A percentile compares a stretch with the other conserved stretches of the same genome.
Evolutionary conservation across 2,888 invertebrate genomes (phyloP).

Genomic region (Yponomeuta malinellus): DNA sequence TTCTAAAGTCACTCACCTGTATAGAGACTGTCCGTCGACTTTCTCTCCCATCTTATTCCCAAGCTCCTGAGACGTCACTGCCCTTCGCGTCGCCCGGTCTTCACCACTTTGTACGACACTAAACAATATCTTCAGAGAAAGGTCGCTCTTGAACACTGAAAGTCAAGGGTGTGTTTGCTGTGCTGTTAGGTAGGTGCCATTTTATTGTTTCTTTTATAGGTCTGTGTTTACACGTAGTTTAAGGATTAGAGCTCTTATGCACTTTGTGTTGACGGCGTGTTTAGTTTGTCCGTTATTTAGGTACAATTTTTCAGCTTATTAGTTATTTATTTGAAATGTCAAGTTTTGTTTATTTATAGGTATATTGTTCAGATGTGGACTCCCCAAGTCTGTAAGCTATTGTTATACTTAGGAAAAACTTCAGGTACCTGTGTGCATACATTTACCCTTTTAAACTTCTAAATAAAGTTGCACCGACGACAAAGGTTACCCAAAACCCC

Average conservation of each 20-base stretch:
- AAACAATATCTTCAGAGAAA: slow-evolving; percentile 13
- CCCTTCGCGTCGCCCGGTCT: slow-evolving; percentile 15
- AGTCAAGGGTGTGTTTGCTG: neutral
- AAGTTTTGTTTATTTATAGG: too few species aligned
- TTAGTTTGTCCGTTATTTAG: neutral
- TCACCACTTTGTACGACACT: slow-evolving; percentile 15
- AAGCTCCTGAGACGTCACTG: slow-evolving; percentile 33
- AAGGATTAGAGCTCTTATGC: neutral
- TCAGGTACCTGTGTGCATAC: neutral
- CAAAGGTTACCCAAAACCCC: neutral
- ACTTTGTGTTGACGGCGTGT: neutral
- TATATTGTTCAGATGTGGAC: too few species aligned
- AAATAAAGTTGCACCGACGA: neutral
- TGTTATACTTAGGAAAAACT: too few species aligned
- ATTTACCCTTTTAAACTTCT: neutral
- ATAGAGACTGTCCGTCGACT: slow-evolving; percentile 53
- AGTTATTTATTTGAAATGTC: too few species aligned
- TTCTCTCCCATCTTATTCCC: slow-evolving; percentile 64
- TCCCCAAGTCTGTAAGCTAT: too few species aligned
- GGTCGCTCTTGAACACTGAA: slow-evolving; percentile 14
- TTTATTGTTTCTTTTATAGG: neutral
- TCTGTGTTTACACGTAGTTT: neutral
- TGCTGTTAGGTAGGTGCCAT: neutral
- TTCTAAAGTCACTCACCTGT: slow-evolving; percentile 48
- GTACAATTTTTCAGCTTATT: neutral